These are phyloP conservation scores for Pediacus dermestoides DNA, from an alignment of 2,888 invertebrate genomes.

Conservation along the genomic window DNA sequence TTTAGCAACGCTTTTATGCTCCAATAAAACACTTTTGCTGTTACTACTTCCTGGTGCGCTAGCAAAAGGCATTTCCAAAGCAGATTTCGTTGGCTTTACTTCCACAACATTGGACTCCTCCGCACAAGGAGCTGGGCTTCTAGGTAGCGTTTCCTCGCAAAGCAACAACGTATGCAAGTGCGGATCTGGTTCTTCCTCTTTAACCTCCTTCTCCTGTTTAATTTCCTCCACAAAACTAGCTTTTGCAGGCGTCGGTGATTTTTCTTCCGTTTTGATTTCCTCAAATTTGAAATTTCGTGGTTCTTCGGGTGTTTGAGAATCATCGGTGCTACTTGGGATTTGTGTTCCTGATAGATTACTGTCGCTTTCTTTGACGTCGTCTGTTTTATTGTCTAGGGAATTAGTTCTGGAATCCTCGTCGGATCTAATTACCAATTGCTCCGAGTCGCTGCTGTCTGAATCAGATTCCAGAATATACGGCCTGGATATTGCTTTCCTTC, in stretches of 20 bases:
- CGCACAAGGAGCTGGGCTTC: conserved; percentile 74
- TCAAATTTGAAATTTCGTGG: conserved; percentile 45
- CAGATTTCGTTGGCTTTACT: conserved; percentile 51
- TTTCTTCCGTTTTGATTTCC: conserved; percentile 22
- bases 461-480: conserved; percentile 58
- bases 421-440: conserved; percentile 57
- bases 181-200: conserved; percentile 59
- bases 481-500: conserved; percentile 45
- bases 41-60: conserved; percentile 60
- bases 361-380: conserved; percentile 35
- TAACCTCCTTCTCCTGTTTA: conserved; percentile 29
- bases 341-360: conserved; percentile 32
- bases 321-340: conserved; percentile 34
- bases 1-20: conserved; percentile 19
- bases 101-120: conserved; percentile 32
- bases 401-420: conserved; percentile 44
- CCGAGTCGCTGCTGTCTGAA: conserved; percentile 63
- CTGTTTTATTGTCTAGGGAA: conserved; percentile 31
- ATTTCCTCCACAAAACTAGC: conserved; percentile 23
- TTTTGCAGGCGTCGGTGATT: conserved; percentile 14
- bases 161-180: conserved; percentile 67
- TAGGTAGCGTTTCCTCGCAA: conserved; percentile 88
- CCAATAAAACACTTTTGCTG: conserved; percentile 32
- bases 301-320: conserved; percentile 35
- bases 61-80: conserved; percentile 66